Conservation (phyloP, 2,113 vertebrate species). For the Empidonax alnorum region DNA sequence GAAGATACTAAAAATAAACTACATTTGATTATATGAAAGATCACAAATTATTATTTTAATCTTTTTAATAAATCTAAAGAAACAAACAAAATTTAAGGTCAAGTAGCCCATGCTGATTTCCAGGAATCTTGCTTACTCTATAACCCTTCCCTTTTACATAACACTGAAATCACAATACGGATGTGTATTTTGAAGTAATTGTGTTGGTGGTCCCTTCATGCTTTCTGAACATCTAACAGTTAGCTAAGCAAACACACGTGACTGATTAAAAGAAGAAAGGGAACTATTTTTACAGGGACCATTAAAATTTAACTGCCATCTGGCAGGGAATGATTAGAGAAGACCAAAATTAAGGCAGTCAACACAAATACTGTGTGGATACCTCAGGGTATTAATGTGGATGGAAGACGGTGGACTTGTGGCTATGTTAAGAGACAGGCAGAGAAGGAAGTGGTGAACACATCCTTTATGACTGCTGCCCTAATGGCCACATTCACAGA, state of each 20-base stretch:
- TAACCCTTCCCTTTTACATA: constrained; percentile 1
- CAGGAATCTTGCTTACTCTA: not conserved
- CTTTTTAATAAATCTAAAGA: not conserved
- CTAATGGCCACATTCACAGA: constrained; percentile 77
- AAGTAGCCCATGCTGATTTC: not conserved
- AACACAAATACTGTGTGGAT: constrained; percentile 80
- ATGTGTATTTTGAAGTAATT: constrained; percentile 74
- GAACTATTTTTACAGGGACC: constrained; percentile 80
- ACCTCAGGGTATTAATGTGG: constrained; percentile 79
- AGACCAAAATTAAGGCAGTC: constrained; percentile 85
- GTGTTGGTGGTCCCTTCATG: constrained; percentile 79
- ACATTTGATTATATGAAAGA: not conserved
- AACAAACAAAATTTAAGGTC: not conserved
- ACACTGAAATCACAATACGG: constrained; percentile 13
- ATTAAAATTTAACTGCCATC: constrained; percentile 86
- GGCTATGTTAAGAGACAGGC: constrained; percentile 78
- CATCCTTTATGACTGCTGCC: constrained; percentile 76
- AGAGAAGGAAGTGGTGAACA: constrained; percentile 79
- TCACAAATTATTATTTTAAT: not conserved
- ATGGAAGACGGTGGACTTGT: constrained; percentile 75
- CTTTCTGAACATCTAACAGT: constrained; percentile 77
- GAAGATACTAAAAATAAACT: not conserved
- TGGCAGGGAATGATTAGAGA: constrained; percentile 84
- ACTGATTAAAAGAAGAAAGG: constrained; percentile 85
- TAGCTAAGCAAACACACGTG: constrained; percentile 81